These are phyloP conservation scores for Ostrea denselamellosa DNA, from an alignment of 1,140 invertebrate genomes.

Conservation along the genomic window DNA sequence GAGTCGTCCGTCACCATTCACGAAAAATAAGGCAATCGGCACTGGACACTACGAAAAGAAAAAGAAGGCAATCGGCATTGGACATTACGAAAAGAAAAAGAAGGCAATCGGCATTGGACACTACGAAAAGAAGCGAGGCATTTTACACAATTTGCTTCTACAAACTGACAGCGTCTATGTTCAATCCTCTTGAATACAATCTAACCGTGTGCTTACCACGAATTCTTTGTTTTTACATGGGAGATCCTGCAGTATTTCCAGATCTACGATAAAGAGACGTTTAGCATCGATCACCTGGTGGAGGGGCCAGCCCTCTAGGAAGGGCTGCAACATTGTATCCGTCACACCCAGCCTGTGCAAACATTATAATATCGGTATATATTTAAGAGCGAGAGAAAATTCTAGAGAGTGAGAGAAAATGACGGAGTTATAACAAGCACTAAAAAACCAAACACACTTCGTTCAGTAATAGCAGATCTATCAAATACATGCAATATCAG, in stretches of 20 bases:
- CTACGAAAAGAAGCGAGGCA: constrained; percentile 65
- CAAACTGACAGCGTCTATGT: neutral
- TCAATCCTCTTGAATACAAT: neutral
- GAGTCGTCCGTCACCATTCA: constrained; percentile 77
- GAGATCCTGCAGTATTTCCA: constrained; percentile 78
- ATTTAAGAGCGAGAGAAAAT: too few relatives aligned
- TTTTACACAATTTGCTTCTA: neutral
- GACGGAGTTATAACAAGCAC: neutral
- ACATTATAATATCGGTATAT: too few relatives aligned
- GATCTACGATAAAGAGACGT: constrained; percentile 80
- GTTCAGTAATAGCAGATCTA: neutral
- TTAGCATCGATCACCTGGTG: constrained; percentile 78
- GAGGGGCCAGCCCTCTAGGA: constrained; percentile 78
- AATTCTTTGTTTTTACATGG: constrained; percentile 60
- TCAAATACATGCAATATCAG: too few relatives aligned
- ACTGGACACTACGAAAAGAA: constrained; percentile 80
- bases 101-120: constrained; percentile 80
- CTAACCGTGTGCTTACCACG: constrained; percentile 54
- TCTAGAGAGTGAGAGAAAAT: neutral
- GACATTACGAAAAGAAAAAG: constrained; percentile 80
- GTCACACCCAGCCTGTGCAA: constrained; percentile 77
- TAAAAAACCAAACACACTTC: neutral
- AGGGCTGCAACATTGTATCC: constrained; percentile 78
- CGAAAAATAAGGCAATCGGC: constrained; percentile 80
- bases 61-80: constrained; percentile 80